phyloP scores from a whole-genome alignment of 2,888 invertebrate species.

The Brachypalpus laphriformis region DNA sequence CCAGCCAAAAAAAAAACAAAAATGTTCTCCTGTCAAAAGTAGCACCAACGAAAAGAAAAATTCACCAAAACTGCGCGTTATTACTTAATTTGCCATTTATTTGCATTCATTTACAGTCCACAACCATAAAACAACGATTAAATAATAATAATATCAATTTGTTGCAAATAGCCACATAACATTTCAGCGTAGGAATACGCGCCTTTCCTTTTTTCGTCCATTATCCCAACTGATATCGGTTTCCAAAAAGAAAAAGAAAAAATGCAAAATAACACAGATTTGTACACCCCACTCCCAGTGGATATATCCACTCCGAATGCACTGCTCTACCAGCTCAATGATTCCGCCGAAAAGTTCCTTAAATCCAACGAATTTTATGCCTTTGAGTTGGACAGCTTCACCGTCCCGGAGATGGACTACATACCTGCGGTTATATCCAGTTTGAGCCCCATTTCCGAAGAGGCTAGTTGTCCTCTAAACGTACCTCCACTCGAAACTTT shows the following conservation, averaged over 20 bases:
- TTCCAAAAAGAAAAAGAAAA: not conserved
- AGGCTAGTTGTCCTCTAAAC: constrained; percentile 27
- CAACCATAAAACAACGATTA: not conserved
- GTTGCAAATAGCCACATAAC: not conserved
- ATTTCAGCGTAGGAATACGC: constrained; percentile 36
- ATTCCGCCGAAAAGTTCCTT: constrained; percentile 38
- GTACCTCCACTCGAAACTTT: constrained; percentile 32
- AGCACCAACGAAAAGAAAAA: not conserved
- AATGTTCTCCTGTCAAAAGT: constrained; percentile 34
- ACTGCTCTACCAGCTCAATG: constrained; percentile 49
- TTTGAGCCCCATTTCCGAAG: constrained; percentile 50
- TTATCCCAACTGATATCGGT: not conserved
- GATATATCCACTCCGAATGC: constrained; percentile 51
- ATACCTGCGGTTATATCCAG: constrained; percentile 34
- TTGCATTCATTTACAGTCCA: too few relatives aligned
- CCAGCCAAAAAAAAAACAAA: not conserved
- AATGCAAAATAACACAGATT: constrained; percentile 57
- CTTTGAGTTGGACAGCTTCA: constrained; percentile 56
- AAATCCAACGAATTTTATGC: constrained; percentile 47
- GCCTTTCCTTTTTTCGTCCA: constrained; percentile 13
- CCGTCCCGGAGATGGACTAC: constrained; percentile 49
- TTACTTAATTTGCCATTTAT: not conserved
- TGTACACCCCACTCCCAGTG: constrained; percentile 53
- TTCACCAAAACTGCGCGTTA: not conserved
- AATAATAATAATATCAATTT: not conserved